Base-by-base conservation (phyloP, 2,113 vertebrate species). In the Hippocampus zosterae region DNA sequence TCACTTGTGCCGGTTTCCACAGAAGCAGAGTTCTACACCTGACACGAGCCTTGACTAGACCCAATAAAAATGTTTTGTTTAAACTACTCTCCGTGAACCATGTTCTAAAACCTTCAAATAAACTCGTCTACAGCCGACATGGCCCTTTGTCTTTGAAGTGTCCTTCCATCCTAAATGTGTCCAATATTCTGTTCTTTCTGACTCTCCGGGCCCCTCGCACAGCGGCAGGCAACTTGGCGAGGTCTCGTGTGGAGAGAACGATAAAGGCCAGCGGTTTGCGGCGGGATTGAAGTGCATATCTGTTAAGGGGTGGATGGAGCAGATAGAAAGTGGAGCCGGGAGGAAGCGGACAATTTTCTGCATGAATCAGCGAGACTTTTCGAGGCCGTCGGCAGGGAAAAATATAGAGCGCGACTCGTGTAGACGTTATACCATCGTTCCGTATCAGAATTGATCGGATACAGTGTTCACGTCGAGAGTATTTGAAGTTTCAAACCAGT, bases 261-360 rank as follows among this genome's bases (percentile, higher is more conserved):
- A 48, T 65, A 65, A 65, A 46, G 23, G 42, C 62, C 21, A 15
- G 40, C 8, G n/a, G n/a, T 37, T 21, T 23, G 62, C n/a, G 23
- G 40, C 12, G 42, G 48, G 33, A 8, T 41, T 53, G 52, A 68
- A 56, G 67, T 41, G 29, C 2, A 21, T 21, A 56, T 37, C 27
- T 16, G 50, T 25, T 18, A 56, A 56, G 37, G 67, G 10, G 25
- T 1, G 52, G 67, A 41, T 8, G 33, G 33, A 41, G 11, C 27
- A 68, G 67, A 56, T 40, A 68, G 52, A 56, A 68, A 55, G 52
- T 23, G 7, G 33, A 55, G 67, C 21, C 40, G 29, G 52, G 29
- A n/a, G 67, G 48, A 68, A 55, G 50, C 27, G 9, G 37, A 52
- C 65, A 53, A 67, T 67, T 67, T 67, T 67, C 65, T 53, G 50